A percentile compares a stretch with the other conserved stretches of the same genome.
Conservation (phyloP, 53 echinoderm and acorn worm species). For the Arbacia lixula region DNA sequence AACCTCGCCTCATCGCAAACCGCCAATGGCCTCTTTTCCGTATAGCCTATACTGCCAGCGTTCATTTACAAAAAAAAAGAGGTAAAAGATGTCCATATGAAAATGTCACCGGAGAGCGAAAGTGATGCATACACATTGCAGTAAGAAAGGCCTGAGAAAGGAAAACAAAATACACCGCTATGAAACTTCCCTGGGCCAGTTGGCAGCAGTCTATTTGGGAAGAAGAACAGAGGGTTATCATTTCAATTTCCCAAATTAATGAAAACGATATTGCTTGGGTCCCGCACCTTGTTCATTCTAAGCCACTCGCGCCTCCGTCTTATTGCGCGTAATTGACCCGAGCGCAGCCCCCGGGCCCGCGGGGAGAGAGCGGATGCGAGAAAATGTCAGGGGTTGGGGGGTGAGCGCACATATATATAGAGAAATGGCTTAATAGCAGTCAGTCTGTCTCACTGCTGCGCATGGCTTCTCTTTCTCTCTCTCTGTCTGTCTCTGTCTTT, state of each 20-base stretch:
- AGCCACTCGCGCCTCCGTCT: not conserved
- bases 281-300: conserved; percentile 8
- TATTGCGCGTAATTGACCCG: conserved; percentile 35
- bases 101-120: too few species aligned
- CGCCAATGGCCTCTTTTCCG: too few species aligned
- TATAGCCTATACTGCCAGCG: too few species aligned
- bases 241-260: conserved; percentile 46
- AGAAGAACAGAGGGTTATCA: conserved; percentile 26
- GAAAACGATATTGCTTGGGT: conserved; percentile 20
- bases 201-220: not conserved
- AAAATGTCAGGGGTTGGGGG: conserved; percentile 31
- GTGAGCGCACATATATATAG: too few species aligned
- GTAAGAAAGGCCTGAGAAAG: conserved; percentile 1
- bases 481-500: not conserved
- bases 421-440: not conserved
- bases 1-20: too few species aligned
- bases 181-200: not conserved
- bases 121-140: not conserved
- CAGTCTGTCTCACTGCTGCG: not conserved
- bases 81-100: too few species aligned
- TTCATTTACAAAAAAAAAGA: too few species aligned
- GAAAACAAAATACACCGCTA: too few species aligned
- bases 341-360: conserved; percentile 10
- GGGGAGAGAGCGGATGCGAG: not conserved
- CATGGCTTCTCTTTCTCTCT: not conserved